These are phyloP conservation scores for Listronotus oregonensis DNA, from an alignment of 1,140 invertebrate genomes.

Conservation along the genomic window DNA sequence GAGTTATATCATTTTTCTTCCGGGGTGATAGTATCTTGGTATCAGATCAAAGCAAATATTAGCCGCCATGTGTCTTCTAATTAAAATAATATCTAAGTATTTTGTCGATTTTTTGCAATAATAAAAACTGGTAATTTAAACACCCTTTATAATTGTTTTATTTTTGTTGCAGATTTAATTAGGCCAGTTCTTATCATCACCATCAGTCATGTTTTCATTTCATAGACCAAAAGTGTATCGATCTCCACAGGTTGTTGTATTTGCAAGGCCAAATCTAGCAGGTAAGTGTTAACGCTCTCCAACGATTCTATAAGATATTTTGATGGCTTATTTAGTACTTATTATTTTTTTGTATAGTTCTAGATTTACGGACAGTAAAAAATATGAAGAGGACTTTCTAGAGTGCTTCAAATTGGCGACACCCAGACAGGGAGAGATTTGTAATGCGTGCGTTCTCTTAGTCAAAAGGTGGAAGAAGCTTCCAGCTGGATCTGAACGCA, in stretches of 20 bases:
- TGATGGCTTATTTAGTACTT: neutral
- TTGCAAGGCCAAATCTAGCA: constrained; percentile 86
- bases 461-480: constrained; percentile 87
- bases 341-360: constrained; percentile 65
- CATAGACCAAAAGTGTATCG: constrained; percentile 89
- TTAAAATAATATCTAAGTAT: no score
- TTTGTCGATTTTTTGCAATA: no score
- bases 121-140: no score
- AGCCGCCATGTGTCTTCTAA: no score
- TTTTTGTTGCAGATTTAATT: constrained; percentile 14
- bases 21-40: no score
- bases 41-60: no score
- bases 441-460: constrained; percentile 85
- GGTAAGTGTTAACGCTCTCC: constrained; percentile 51
- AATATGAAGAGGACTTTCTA: constrained; percentile 85
- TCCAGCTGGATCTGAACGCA: constrained; percentile 74
- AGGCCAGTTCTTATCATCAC: constrained; percentile 4
- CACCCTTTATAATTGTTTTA: constrained; percentile 6
- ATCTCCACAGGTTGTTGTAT: constrained; percentile 86
- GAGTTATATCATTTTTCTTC: no score
- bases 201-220: constrained; percentile 78
- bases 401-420: constrained; percentile 81
- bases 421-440: constrained; percentile 81
- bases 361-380: constrained; percentile 84
- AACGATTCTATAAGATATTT: neutral